Percentiles rank a stretch among this genome's conserved stretches.
These are phyloP conservation scores for Pachycephus smyrnensis DNA, from an alignment of 2,888 invertebrate genomes.

Conservation along the genomic window DNA sequence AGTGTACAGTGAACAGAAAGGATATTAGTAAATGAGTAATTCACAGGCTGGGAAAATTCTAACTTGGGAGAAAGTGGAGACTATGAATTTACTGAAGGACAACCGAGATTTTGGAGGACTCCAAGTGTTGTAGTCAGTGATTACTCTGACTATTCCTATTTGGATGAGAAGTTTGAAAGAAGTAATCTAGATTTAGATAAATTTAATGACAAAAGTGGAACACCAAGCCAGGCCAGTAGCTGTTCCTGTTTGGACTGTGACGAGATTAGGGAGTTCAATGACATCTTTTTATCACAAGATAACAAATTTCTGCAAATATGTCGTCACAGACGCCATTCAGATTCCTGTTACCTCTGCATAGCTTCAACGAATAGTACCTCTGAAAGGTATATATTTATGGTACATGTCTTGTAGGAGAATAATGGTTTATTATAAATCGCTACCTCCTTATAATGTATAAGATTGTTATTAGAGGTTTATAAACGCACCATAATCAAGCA, in stretches of 20 bases:
- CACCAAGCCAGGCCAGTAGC: constrained; percentile 57
- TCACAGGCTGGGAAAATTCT: constrained; percentile 51
- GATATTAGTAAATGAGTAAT: neutral
- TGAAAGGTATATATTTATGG: constrained; percentile 16
- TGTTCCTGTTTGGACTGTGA: constrained; percentile 62
- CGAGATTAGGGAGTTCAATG: constrained; percentile 49
- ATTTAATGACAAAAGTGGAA: constrained; percentile 49
- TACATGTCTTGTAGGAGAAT: neutral
- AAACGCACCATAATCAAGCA: neutral
- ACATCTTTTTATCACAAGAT: constrained; percentile 38
- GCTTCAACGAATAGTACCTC: constrained; percentile 35
- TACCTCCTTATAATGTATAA: neutral
- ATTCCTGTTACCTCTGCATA: constrained; percentile 56
- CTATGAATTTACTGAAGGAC: constrained; percentile 53
- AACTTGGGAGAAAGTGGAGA: constrained; percentile 49
- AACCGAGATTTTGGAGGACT: constrained; percentile 76
- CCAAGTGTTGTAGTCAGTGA: constrained; percentile 91
- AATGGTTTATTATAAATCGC: neutral
- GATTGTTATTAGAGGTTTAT: neutral
- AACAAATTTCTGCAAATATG: constrained; percentile 49
- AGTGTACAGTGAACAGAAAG: neutral
- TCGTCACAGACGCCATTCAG: constrained; percentile 58
- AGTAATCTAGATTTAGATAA: constrained; percentile 59
- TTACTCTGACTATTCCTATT: constrained; percentile 78
- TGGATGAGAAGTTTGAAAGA: constrained; percentile 59